Conservation (phyloP, 2,113 vertebrate genomes). For the Menidia beryllina region DNA sequence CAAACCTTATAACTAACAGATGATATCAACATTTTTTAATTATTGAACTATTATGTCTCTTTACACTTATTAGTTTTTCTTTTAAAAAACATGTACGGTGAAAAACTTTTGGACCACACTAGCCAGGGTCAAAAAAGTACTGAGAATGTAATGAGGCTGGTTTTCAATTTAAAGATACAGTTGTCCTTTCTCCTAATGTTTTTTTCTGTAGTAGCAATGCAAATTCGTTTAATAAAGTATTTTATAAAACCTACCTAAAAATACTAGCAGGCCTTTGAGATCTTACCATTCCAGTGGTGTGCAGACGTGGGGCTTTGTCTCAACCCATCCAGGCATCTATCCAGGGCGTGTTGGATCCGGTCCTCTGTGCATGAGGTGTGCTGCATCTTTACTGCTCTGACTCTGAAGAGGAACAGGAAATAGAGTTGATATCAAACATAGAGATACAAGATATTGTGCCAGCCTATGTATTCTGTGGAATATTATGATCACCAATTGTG, state of each 20-base stretch:
- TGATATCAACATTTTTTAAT: no score
- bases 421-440: background rate
- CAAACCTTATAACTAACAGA: no score
- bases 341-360: constrained; percentile 95
- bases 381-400: constrained; percentile 92
- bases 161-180: background rate
- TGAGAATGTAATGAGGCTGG: background rate
- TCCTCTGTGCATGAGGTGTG: constrained; percentile 97
- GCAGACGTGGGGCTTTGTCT: constrained; percentile 78
- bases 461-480: constrained; percentile 38
- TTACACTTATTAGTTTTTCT: background rate
- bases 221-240: background rate
- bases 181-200: no score
- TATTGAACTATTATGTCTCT: no score
- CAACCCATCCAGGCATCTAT: constrained; percentile 92
- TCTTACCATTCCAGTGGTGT: constrained; percentile 92
- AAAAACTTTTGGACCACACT: background rate
- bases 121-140: background rate
- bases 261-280: no score
- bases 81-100: background rate
- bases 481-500: background rate
- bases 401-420: constrained; percentile 70
- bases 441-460: background rate
- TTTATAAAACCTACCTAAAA: no score
- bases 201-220: background rate